Evolutionary conservation across 2,888 invertebrate species (phyloP).

Genomic region (Drosophila mimetica): DNA sequence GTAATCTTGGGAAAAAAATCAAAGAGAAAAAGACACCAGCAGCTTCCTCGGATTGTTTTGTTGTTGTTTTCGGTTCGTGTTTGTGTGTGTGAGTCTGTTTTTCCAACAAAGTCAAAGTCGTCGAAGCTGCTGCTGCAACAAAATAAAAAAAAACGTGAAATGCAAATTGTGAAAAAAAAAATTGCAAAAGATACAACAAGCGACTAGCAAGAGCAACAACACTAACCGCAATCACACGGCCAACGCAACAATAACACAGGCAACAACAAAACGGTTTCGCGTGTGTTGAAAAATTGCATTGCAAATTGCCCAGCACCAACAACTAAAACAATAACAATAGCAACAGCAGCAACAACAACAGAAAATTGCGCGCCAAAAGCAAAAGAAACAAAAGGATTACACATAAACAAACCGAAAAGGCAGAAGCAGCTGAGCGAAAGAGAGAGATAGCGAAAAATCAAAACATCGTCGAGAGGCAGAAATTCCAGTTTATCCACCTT

Average conservation of each 20-base stretch:
- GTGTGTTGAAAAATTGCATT: conserved; percentile 52
- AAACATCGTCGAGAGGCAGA: conserved; percentile 59
- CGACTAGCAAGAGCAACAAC: conserved; percentile 17
- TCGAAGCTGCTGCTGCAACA: conserved; percentile 50
- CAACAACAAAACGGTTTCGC: conserved; percentile 56
- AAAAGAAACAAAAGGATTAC: conserved; percentile 71
- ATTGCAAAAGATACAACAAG: conserved; percentile 34
- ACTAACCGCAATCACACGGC: conserved; percentile 32
- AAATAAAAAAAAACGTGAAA: conserved; percentile 73
- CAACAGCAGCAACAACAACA: conserved; percentile 25
- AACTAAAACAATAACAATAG: conserved; percentile 15
- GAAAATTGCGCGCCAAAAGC: conserved; percentile 73
- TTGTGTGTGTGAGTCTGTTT: conserved; percentile 18
- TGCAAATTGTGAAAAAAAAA: conserved; percentile 62
- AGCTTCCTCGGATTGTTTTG: conserved; percentile 45
- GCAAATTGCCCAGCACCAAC: conserved; percentile 27
- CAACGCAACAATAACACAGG: conserved; percentile 33
- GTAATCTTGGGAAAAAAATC: conserved; percentile 30
- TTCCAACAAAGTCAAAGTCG: conserved; percentile 43
- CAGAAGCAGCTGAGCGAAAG: conserved; percentile 59
- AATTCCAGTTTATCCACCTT: conserved; percentile 65
- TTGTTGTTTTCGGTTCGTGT: conserved; percentile 30
- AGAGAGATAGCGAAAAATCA: conserved; percentile 54
- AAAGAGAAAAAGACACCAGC: conserved; percentile 22
- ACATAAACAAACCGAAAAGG: conserved; percentile 45